A percentile compares a stretch with the other conserved stretches of the same genome.
phyloP scores from a whole-genome alignment of 2,888 invertebrate genomes.

The Diarsia mendica region DNA sequence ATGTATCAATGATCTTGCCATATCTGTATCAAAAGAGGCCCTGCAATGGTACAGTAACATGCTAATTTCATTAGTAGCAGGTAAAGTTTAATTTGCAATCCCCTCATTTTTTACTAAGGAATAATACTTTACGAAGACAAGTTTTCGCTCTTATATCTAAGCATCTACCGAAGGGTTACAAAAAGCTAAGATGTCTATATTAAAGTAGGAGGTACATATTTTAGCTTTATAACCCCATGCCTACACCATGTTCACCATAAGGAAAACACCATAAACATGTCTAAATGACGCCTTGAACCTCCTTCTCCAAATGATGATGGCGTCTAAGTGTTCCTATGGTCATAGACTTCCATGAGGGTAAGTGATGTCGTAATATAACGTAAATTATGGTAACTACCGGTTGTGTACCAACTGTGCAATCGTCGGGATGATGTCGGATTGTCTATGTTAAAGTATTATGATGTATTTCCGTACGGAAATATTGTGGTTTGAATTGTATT shows the following conservation, averaged over 20 bases:
- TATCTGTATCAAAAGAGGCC: no score
- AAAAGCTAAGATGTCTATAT: not conserved
- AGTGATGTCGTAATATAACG: constrained; percentile 19
- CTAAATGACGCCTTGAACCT: constrained; percentile 4
- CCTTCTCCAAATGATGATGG: constrained; percentile 10
- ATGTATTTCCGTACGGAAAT: constrained; percentile 5
- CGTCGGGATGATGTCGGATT: not conserved
- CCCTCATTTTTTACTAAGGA: not conserved
- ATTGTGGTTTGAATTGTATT: not conserved
- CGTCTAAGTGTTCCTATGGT: constrained; percentile 17
- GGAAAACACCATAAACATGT: constrained; percentile 27
- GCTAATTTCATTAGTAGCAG: no score
- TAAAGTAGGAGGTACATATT: not conserved
- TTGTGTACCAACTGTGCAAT: constrained; percentile 7
- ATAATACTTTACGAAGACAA: not conserved
- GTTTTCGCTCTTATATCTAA: not conserved
- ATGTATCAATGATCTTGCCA: no score
- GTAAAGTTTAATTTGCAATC: not conserved
- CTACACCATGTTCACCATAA: not conserved
- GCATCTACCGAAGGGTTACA: not conserved
- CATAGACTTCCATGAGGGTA: constrained; percentile 26
- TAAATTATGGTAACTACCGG: constrained; percentile 26
- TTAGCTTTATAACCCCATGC: not conserved
- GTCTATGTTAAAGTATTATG: not conserved
- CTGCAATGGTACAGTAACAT: no score